Conservation (phyloP, 2,797 vertebrate genomes). For the Microctenopoma steveboyesi region DNA sequence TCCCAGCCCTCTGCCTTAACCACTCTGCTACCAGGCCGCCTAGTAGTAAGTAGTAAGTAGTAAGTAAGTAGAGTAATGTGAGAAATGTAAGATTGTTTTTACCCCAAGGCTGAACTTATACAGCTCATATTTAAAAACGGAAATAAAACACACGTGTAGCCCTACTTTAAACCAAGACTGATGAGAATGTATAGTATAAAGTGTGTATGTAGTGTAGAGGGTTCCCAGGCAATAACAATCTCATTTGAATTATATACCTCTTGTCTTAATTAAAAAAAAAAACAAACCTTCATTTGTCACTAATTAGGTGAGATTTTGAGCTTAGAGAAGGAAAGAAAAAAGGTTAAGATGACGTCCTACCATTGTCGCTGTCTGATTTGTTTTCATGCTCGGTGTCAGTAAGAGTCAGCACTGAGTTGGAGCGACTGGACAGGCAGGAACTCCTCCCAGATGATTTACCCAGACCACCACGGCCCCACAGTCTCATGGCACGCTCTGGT, state of each 20-base stretch:
- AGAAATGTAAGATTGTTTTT: not conserved
- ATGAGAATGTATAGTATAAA: not conserved
- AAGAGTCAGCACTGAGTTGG: conserved; percentile 97
- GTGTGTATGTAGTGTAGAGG: too few relatives aligned
- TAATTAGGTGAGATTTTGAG: not conserved
- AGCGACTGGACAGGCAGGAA: conserved; percentile 97
- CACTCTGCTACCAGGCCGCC: too few relatives aligned
- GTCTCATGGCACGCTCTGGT: conserved; percentile 95
- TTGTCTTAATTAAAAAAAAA: not conserved
- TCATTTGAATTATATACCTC: too few relatives aligned
- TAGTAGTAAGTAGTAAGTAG: too few relatives aligned
- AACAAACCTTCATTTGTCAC: too few relatives aligned
- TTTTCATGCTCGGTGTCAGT: conserved; percentile 98
- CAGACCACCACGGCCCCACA: conserved; percentile 92
- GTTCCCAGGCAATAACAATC: not conserved
- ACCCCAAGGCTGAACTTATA: too few relatives aligned
- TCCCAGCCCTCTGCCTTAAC: too few relatives aligned
- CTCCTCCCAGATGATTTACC: conserved; percentile 83
- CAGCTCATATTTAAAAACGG: not conserved
- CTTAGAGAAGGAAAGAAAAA: not conserved
- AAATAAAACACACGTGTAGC: not conserved
- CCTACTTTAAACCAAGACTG: not conserved
- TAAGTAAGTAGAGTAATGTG: too few relatives aligned
- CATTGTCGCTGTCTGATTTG: conserved; percentile 98
- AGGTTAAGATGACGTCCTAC: conserved; percentile 77